phyloP scores from a whole-genome alignment of 2,888 invertebrate genomes.

The Chesias legatella region DNA sequence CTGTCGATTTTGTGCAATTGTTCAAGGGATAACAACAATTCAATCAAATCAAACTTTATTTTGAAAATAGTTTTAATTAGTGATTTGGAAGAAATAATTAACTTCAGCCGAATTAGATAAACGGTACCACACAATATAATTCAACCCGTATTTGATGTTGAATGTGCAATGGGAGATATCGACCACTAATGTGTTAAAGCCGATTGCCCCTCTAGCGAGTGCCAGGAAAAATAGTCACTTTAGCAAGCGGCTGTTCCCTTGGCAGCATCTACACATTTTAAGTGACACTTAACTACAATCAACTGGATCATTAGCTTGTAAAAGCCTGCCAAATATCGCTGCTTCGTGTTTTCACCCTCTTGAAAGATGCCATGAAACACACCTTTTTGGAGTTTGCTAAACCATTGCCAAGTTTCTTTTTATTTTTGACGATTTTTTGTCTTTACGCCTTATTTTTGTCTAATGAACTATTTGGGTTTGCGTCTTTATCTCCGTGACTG shows the following conservation, averaged over 20 bases:
- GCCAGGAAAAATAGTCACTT: constrained; percentile 76
- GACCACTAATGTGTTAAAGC: constrained; percentile 65
- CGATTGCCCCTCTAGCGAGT: constrained; percentile 73
- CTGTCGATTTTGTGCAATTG: no score
- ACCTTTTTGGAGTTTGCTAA: constrained; percentile 57
- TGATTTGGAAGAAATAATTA: no score
- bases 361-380: constrained; percentile 61
- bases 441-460: constrained; percentile 22
- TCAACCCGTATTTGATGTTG: constrained; percentile 30
- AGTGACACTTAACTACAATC: constrained; percentile 78
- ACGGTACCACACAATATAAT: no score
- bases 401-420: constrained; percentile 58
- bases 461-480: not conserved
- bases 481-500: no score
- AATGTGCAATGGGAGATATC: constrained; percentile 48
- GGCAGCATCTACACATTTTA: constrained; percentile 75
- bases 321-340: constrained; percentile 77
- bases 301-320: constrained; percentile 77
- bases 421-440: constrained; percentile 33
- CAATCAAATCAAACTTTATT: no score
- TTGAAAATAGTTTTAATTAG: no score
- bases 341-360: constrained; percentile 71
- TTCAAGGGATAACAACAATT: no score
- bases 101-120: no score
- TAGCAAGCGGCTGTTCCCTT: constrained; percentile 73